Base-by-base conservation (phyloP, 2,113 vertebrate species). In the Ahaetulla prasina region DNA sequence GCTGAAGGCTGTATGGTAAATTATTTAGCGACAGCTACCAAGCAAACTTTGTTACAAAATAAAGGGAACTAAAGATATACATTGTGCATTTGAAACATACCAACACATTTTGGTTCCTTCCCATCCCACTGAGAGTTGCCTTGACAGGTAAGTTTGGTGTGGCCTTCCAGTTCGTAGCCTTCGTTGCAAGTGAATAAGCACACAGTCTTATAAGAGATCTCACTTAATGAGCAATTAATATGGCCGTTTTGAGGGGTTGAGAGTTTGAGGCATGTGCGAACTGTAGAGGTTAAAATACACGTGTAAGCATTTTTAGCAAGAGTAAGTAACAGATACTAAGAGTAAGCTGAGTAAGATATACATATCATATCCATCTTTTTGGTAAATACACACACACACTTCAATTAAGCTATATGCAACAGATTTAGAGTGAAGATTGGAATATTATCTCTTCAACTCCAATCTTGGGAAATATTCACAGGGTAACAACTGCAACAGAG, bases 61-160 rank as follows among this genome's bases (percentile, higher is more conserved):
- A 43, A 25, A 91, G 43, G n/a, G n/a, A 35, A 86, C 18, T 49
- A 35, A 87, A 23, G 39, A 63, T 12, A 18, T 86, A 8, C 22
- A 35, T 60, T 60, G 54, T 39, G 63, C 14, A 35, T 91, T 68
- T 80, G 50, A 20, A 93, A 93, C 96, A 96, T 98, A 99, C 99
- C 99, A 94, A 99, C 97, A 98, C 99, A 99, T 90, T 97, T 98
- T 50, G 99, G 98, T 88, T 98, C 98, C 93, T 98, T 95, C 91
- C 98, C 97, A 95, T 99, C 99, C 99, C 99, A 99, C 94, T 98
- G 98, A 55, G 98, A 97, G 39, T 97, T 98, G 95, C 97, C 98
- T 97, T 98, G 98, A 95, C 99, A 99, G 91, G 96, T 98, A 87
- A 99, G 98, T 92, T 96, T 97, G 87, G 96, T 45, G n/a, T 94